Evolutionary conservation across 2,888 invertebrate species (phyloP).

Genomic region (Leptinotarsa tumamoca): DNA sequence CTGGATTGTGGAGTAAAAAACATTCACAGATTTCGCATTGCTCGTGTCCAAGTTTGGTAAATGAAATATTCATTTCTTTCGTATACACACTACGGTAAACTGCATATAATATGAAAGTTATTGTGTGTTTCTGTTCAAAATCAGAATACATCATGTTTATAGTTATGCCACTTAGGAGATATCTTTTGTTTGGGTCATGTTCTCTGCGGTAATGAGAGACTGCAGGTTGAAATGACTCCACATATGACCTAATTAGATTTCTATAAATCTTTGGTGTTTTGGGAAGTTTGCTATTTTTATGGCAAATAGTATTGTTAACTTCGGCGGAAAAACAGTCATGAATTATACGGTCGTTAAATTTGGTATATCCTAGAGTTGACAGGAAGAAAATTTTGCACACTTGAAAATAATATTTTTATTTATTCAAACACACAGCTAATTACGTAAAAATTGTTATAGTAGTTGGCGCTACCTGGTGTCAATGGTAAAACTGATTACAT

Average conservation of each 20-base stretch:
- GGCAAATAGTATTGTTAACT: constrained; percentile 3
- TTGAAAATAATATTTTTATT: neutral
- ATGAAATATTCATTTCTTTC: too few relatives aligned
- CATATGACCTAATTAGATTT: neutral
- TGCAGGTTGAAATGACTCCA: constrained; percentile 23
- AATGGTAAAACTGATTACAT: too few relatives aligned
- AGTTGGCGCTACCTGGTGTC: too few relatives aligned
- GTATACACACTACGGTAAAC: constrained; percentile 10
- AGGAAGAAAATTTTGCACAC: constrained; percentile 2
- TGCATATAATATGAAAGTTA: constrained; percentile 22
- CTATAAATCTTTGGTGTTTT: neutral
- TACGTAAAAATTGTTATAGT: too few relatives aligned
- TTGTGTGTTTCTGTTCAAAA: constrained; percentile 25
- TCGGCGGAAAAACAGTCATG: neutral
- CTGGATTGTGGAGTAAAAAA: too few relatives aligned
- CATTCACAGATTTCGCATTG: too few relatives aligned
- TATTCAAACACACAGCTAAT: too few relatives aligned
- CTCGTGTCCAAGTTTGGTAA: too few relatives aligned
- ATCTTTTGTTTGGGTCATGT: neutral
- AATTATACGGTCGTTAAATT: constrained; percentile 4
- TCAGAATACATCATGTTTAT: constrained; percentile 21
- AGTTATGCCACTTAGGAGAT: neutral
- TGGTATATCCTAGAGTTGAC: constrained; percentile 6
- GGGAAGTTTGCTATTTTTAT: neutral
- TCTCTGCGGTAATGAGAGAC: constrained; percentile 20